A percentile compares a stretch with the other conserved stretches of the same genome.
Evolutionary conservation across 1,140 invertebrate genomes (phyloP).

Genomic region (Papilio dardanus): DNA sequence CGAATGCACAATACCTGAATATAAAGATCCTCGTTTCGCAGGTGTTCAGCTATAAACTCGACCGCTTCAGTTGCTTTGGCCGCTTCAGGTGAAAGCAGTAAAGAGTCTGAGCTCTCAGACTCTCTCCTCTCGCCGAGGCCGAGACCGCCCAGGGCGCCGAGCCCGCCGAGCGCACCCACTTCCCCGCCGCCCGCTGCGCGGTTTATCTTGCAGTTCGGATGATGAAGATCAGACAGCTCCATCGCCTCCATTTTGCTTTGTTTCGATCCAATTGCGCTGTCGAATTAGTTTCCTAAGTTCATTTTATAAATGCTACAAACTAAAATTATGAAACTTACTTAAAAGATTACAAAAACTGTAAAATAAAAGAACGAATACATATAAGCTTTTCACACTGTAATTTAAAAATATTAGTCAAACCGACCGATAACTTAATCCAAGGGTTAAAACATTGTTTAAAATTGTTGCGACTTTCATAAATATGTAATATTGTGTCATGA

Average conservation of each 20-base stretch:
- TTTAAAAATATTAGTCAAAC: neutral
- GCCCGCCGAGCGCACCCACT: constrained; percentile 83
- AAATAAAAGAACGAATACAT: neutral
- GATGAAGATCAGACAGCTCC: constrained; percentile 96
- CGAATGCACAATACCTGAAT: constrained; percentile 90
- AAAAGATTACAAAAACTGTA: neutral
- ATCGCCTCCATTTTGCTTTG: constrained; percentile 95
- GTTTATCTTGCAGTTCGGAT: constrained; percentile 97
- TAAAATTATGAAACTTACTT: neutral
- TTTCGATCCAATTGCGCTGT: constrained; percentile 83
- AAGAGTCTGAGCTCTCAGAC: constrained; percentile 95
- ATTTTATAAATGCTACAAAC: constrained; percentile 43
- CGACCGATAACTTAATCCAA: neutral
- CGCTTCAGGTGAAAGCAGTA: constrained; percentile 95
- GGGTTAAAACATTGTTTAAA: no score
- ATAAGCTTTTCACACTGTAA: neutral
- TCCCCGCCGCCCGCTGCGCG: constrained; percentile 90
- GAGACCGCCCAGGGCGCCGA: constrained; percentile 81
- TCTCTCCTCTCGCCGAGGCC: constrained; percentile 88
- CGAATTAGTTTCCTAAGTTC: constrained; percentile 51
- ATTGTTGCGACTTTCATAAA: no score
- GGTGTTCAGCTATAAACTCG: constrained; percentile 98
- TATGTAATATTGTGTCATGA: neutral
- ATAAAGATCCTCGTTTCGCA: constrained; percentile 97
- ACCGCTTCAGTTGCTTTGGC: constrained; percentile 98